Percentiles rank a stretch among this genome's conserved stretches.
Conservation (phyloP, 2,888 invertebrate genomes). For the Scaptomyza cyrtandrae region DNA sequence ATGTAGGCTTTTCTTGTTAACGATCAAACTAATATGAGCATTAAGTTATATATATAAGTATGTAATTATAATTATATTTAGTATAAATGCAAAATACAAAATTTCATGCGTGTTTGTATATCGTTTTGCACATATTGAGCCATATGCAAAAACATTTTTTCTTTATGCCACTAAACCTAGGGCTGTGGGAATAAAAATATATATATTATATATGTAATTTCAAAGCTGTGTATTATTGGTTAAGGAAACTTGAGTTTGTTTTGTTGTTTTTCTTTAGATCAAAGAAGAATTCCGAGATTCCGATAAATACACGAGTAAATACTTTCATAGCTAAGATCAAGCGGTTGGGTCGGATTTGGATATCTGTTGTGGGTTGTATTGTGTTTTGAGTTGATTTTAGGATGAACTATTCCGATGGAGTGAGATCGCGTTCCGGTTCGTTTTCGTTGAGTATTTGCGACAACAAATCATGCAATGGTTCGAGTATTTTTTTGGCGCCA, state of each 20-base stretch:
- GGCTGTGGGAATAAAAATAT: constrained; percentile 20
- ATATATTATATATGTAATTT: constrained; percentile 22
- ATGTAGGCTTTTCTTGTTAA: constrained; percentile 35
- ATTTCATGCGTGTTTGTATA: constrained; percentile 47
- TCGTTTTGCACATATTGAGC: constrained; percentile 38
- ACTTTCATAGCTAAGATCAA: constrained; percentile 51
- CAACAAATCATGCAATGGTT: constrained; percentile 92
- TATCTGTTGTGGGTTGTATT: constrained; percentile 6
- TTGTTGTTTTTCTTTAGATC: constrained; percentile 10
- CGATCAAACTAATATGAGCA: constrained; percentile 39
- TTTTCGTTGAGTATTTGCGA: constrained; percentile 91
- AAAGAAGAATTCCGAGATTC: constrained; percentile 26
- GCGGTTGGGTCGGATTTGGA: constrained; percentile 43
- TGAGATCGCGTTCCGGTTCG: constrained; percentile 90
- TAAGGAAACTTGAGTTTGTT: constrained; percentile 60
- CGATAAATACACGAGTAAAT: constrained; percentile 43
- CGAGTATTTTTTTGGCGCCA: constrained; percentile 94
- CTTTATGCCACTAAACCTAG: constrained; percentile 31
- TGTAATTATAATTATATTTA: constrained; percentile 57
- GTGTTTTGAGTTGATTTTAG: background rate
- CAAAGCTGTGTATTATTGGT: constrained; percentile 38
- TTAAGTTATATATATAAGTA: constrained; percentile 17
- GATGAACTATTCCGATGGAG: constrained; percentile 88
- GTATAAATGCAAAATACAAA: constrained; percentile 64
- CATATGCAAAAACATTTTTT: constrained; percentile 30